Evolutionary conservation across 2,888 invertebrate genomes (phyloP), one percentile per base, ranked within the genome.

Genomic region (Choristoneura rosaceana): DNA sequence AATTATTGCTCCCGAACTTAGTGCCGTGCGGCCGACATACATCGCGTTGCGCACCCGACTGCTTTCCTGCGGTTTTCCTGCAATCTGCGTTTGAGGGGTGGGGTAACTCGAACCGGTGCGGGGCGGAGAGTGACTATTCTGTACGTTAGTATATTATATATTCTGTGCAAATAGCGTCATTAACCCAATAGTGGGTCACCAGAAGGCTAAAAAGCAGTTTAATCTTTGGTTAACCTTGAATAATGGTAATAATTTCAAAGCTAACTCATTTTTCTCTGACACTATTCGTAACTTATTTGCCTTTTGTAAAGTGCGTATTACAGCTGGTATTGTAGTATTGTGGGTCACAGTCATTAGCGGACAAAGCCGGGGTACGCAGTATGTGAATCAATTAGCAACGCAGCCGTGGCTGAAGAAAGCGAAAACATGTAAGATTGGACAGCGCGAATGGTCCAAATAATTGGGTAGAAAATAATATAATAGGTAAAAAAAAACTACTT

Each of bases 271-370:
- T 55, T 55, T 55, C 55, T 55, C 9, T 2, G 17, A 4, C 25
- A 25, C 25, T 55, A 25, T 25, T 25, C 7, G 25, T 25, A 17
- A 14, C 17, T 14, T 10, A 55, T 25, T 55, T 25, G 41, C 33
- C 45, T 58, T 66, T 45, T 45, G 58, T 58, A 12, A 41, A 41
- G 50, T 50, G 41, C 59, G 47, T 67, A 61, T 61, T 50, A 50
- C 9, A 9, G 38, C 15, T 10, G 1, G 41, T 34, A 38, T 62
- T 69, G 62, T 69, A 10, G 12, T 41, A 43, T 41, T 69, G 61
- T 62, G 47, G 69, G 69, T 52, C 69, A 69, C 15, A 41, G 41
- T 62, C 52, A 12, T 69, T 69, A 69, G n/a, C 5, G 10, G 69
- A 69, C 69, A 69, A 69, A 43, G 25, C 25, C 25, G 17, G 62